A percentile compares a stretch with the other conserved stretches of the same genome.
These are phyloP conservation scores for Scolanthus callimorphus DNA, from an alignment of 92 coral and sea anemone genomes.

Conservation along the genomic window DNA sequence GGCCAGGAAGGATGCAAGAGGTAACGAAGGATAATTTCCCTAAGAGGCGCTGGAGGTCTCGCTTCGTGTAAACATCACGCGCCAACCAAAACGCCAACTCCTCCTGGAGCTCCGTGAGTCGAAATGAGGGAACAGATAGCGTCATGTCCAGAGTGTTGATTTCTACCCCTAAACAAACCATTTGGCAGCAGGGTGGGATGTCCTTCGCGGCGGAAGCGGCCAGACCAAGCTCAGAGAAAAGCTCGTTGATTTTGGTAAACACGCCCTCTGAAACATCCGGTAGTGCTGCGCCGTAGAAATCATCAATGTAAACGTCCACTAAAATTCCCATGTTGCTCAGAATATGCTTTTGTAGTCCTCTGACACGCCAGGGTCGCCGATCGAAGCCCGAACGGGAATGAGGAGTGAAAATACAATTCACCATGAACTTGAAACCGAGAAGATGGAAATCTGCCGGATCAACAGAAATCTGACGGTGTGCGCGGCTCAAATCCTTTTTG, in stretches of 20 bases:
- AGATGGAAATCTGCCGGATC: conserved; percentile 37
- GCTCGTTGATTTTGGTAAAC: conserved; percentile 26
- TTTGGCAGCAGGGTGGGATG: too few species aligned
- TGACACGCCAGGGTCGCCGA: conserved; percentile 33
- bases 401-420: conserved; percentile 22
- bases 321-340: conserved; percentile 16
- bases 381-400: conserved; percentile 28
- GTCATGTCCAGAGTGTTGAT: too few species aligned
- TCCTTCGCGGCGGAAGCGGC: too few species aligned
- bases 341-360: conserved; percentile 26
- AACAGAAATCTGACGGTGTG: conserved; percentile 25
- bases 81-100: too few species aligned
- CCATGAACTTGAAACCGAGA: conserved; percentile 27
- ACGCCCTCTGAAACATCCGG: conserved; percentile 8
- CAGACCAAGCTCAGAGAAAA: conserved; percentile 42
- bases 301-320: conserved; percentile 35
- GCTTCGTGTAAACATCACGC: too few species aligned
- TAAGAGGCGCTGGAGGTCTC: too few species aligned
- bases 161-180: too few species aligned
- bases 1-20: too few species aligned
- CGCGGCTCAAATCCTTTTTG: conserved; percentile 25
- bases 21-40: too few species aligned
- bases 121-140: too few species aligned
- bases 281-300: conserved; percentile 39
- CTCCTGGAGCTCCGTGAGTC: too few species aligned